phyloP scores from a whole-genome alignment of 1,140 invertebrate genomes.

The Chrysomallon squamiferum region DNA sequence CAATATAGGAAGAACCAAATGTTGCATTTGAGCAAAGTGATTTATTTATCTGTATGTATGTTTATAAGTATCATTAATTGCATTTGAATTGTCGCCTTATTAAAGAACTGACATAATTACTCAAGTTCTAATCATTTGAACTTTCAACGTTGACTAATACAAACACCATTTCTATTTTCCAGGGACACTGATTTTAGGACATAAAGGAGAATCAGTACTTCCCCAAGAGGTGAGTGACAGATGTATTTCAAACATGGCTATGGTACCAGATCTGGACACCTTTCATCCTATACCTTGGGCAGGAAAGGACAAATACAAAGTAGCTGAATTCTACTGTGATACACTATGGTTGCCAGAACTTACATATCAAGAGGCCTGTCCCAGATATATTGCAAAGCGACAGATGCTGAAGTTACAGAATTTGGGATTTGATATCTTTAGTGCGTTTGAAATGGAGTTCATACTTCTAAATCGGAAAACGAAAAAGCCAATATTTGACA shows the following conservation, averaged over 20 bases:
- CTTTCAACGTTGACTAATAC: no score
- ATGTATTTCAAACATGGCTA: not conserved
- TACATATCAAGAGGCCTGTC: not conserved
- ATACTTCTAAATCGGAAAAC: not conserved
- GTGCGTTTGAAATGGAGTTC: not conserved
- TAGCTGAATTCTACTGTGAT: not conserved
- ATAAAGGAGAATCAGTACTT: not conserved
- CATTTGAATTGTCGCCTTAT: no score
- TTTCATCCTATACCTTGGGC: not conserved
- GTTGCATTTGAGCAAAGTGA: no score
- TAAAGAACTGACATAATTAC: no score
- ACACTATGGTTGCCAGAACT: not conserved
- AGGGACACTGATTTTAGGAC: not conserved
- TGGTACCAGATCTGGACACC: constrained; percentile 1
- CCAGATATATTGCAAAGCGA: not conserved
- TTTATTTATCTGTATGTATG: no score
- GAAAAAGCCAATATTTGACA: not conserved
- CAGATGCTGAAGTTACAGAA: not conserved
- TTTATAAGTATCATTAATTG: no score
- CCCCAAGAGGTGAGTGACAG: not conserved
- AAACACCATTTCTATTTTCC: not conserved
- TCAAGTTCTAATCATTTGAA: no score
- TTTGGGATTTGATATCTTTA: not conserved
- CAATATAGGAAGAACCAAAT: no score
- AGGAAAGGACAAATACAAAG: not conserved